Base-by-base conservation (phyloP, 2,113 vertebrate species). In the Corydoras sp. region DNA sequence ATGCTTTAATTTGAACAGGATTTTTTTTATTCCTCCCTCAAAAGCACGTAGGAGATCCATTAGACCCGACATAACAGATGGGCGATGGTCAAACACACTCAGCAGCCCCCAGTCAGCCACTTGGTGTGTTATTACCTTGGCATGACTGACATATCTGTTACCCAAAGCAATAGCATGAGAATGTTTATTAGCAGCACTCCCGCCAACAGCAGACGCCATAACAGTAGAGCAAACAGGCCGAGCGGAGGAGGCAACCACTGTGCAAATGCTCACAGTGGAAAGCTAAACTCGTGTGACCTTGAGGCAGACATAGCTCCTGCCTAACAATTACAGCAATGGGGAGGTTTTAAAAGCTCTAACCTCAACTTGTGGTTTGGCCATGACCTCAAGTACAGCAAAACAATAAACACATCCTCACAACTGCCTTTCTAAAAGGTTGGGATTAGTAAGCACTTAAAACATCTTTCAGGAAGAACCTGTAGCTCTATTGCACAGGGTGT, bases 221-320 rank as follows among this genome's bases (percentile, higher is more conserved):
- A 78, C 68, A 68, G 18, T 63, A 10, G 59, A 71, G 62, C 63
- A 66, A 68, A 78, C 74, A 78, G 62, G 62, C 58, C 2, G 67
- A 65, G 71, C 35, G 55, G 71, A 78, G 43, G 73, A 70, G 73
- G 73, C 65, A 60, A 72, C 73, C 74, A 69, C 69, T 72, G 77
- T 18, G 69, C 54, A 30, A 18, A 73, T 14, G 56, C 62, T 68
- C 72, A 61, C 65, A 71, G 72, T 49, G 60, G 69, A 78, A 74
- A 68, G 59, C 77, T 75, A 75, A 78, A 78, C 67, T 63, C 71
- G 61, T 69, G 54, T 69, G 77, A 78, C 77, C 77, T 78, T 78
- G 77, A 75, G 62, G 69, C 56, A 14, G 65, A 9, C 10, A 75
- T 59, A 65, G 58, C 65, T 69, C 60, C 65, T 68, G 69, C 60